phyloP scores from a whole-genome alignment of 1,140 invertebrate species.

The Phocides pigmalion region DNA sequence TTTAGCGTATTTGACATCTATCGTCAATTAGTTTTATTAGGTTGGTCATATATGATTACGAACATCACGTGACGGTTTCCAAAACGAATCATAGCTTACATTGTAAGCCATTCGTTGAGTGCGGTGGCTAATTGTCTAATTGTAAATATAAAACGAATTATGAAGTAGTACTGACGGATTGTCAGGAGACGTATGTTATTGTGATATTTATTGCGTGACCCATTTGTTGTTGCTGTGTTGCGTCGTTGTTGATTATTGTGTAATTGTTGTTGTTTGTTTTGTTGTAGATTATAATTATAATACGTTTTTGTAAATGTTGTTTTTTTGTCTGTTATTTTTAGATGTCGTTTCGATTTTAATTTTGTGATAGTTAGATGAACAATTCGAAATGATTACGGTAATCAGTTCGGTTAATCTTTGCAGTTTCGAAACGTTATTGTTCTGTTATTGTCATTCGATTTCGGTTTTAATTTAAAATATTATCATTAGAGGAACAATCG shows the following conservation, averaged over 20 bases:
- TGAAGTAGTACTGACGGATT: slow-evolving; percentile 58
- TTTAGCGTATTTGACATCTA: neutral
- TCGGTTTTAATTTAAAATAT: too few species aligned
- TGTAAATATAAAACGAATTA: slow-evolving; percentile 58
- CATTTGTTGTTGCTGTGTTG: slow-evolving; percentile 61
- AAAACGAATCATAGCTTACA: slow-evolving; percentile 53
- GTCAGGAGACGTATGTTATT: slow-evolving; percentile 57
- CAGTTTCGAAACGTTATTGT: too few species aligned
- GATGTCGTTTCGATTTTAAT: neutral
- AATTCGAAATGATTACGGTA: too few species aligned
- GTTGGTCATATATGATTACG: neutral
- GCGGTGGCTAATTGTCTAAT: slow-evolving; percentile 40
- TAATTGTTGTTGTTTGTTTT: slow-evolving; percentile 71
- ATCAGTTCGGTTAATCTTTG: too few species aligned
- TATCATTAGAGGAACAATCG: too few species aligned
- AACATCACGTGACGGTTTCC: neutral
- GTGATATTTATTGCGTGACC: slow-evolving; percentile 82
- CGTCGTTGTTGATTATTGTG: slow-evolving; percentile 78
- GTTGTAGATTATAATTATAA: slow-evolving; percentile 32
- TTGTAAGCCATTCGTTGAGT: slow-evolving; percentile 48
- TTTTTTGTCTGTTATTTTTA: neutral
- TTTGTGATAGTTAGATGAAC: too few species aligned
- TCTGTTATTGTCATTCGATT: too few species aligned
- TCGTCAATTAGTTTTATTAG: neutral
- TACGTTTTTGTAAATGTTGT: neutral